Conservation (phyloP, 2,113 vertebrate species). For the Cryptotis parvus region DNA sequence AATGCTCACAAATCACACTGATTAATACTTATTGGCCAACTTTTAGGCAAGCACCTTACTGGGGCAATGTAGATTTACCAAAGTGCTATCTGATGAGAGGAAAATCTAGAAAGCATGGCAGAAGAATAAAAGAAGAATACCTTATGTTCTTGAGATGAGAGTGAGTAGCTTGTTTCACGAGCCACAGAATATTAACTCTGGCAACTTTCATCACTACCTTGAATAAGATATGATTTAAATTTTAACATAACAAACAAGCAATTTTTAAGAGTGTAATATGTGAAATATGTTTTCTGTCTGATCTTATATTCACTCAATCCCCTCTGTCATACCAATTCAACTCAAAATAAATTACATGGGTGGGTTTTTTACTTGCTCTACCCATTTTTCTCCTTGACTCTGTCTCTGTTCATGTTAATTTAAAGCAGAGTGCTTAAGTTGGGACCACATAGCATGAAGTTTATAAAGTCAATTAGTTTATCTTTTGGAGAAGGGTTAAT, state of each 20-base stretch:
- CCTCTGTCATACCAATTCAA: conserved; percentile 19
- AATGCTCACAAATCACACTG: neutral
- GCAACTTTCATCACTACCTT: neutral
- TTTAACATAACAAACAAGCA: neutral
- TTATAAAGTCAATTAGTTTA: neutral
- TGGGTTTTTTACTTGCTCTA: neutral
- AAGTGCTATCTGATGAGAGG: neutral
- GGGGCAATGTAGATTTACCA: neutral
- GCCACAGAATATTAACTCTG: neutral
- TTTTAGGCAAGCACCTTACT: neutral
- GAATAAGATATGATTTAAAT: neutral
- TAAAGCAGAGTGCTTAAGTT: neutral
- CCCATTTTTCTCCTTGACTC: neutral
- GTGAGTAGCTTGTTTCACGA: neutral
- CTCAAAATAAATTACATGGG: no score
- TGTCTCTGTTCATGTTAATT: neutral
- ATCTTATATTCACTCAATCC: neutral
- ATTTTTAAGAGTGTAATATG: neutral
- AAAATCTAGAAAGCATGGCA: neutral
- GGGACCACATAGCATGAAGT: neutral
- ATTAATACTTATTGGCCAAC: neutral
- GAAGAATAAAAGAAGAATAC: neutral
- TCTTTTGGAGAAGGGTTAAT: neutral
- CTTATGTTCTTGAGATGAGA: neutral
- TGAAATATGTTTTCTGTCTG: neutral